phyloP scores from a whole-genome alignment of 2,888 invertebrate species.

The Aquatica leii region DNA sequence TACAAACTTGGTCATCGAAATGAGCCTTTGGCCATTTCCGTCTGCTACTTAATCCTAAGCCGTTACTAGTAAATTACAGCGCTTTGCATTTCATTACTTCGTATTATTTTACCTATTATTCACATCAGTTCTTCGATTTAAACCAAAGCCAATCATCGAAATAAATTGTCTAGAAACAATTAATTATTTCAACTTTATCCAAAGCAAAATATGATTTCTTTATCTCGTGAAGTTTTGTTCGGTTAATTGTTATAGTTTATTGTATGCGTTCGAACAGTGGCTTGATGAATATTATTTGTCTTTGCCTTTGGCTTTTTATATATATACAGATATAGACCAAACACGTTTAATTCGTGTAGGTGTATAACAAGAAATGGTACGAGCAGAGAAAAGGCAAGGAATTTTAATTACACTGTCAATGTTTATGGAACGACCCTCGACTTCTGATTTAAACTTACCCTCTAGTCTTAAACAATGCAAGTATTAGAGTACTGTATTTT shows the following conservation, averaged over 20 bases:
- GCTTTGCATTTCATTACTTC: slow-evolving; percentile 51
- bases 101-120: slow-evolving; percentile 50
- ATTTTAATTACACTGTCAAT: slow-evolving; percentile 18
- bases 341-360: slow-evolving; percentile 24
- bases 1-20: slow-evolving; percentile 46
- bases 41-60: slow-evolving; percentile 51
- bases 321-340: slow-evolving; percentile 24
- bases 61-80: slow-evolving; percentile 49
- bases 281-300: slow-evolving; percentile 36
- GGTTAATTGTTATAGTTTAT: slow-evolving; percentile 42
- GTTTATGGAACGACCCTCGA: neutral
- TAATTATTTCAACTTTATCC: slow-evolving; percentile 23
- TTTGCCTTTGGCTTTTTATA: slow-evolving; percentile 22
- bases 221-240: slow-evolving; percentile 19
- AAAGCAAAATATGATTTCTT: slow-evolving; percentile 30
- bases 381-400: slow-evolving; percentile 13
- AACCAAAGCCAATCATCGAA: slow-evolving; percentile 18
- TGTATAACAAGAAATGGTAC: slow-evolving; percentile 17
- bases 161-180: slow-evolving; percentile 16
- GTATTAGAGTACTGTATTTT: no score
- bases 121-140: slow-evolving; percentile 41
- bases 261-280: slow-evolving; percentile 34
- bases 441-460: slow-evolving; percentile 4
- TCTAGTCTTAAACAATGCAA: slow-evolving; percentile 1
- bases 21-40: slow-evolving; percentile 46